Evolutionary conservation across 2,888 invertebrate species (phyloP).

Genomic region (Drosophila mayaguana): DNA sequence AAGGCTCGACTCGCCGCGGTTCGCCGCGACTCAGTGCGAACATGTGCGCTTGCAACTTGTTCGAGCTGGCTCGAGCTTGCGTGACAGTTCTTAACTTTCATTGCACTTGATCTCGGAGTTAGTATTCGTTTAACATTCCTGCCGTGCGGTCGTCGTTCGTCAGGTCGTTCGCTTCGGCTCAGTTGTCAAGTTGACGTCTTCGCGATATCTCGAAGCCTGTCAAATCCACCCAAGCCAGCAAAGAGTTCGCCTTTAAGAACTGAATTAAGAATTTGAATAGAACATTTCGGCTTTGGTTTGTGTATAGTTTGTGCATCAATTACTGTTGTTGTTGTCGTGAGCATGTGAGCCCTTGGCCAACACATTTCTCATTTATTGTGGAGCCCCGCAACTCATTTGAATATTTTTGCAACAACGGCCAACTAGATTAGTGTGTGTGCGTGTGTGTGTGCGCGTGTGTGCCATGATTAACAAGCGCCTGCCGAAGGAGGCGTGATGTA

Average conservation of each 20-base stretch:
- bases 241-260: conserved; percentile 18
- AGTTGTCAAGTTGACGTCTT: conserved; percentile 37
- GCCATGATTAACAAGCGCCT: conserved; percentile 62
- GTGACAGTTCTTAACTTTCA: conserved; percentile 59
- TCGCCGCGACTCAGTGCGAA: conserved; percentile 29
- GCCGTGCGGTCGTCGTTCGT: conserved; percentile 47
- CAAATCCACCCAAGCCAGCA: neutral
- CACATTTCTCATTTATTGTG: conserved; percentile 50
- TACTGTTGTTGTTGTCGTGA: conserved; percentile 1
- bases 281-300: conserved; percentile 5
- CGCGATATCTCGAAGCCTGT: conserved; percentile 36
- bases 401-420: conserved; percentile 50
- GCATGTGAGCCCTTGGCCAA: conserved; percentile 24
- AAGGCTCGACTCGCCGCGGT: conserved; percentile 22
- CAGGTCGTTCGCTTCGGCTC: conserved; percentile 15
- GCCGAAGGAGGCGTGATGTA: conserved; percentile 60
- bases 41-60: conserved; percentile 59
- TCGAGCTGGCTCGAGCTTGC: conserved; percentile 42
- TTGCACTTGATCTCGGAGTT: conserved; percentile 72
- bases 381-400: conserved; percentile 60
- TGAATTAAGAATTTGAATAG: conserved; percentile 23
- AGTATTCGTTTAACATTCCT: conserved; percentile 77
- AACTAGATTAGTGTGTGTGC: conserved; percentile 33
- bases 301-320: conserved; percentile 20
- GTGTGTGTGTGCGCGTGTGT: conserved; percentile 13